A percentile compares a stretch with the other conserved stretches of the same genome.
phyloP scores from a whole-genome alignment of 2,797 vertebrate species.

The Amblyopsis hoosieri region DNA sequence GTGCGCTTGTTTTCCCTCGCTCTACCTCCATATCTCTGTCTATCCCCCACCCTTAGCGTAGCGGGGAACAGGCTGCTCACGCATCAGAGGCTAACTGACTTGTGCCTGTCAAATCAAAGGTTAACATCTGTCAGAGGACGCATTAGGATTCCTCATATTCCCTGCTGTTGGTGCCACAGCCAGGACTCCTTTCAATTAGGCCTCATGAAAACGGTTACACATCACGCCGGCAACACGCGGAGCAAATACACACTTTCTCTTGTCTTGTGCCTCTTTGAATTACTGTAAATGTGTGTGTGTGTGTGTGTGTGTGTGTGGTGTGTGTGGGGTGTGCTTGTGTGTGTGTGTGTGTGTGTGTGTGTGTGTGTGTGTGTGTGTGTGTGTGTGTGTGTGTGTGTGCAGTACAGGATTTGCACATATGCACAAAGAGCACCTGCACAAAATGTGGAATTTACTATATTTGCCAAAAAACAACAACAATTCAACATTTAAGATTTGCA shows the following conservation, averaged over 20 bases:
- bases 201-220: constrained; percentile 57
- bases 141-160: constrained; percentile 65
- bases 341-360: constrained; percentile 2
- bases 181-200: constrained; percentile 68
- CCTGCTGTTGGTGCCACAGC: constrained; percentile 58
- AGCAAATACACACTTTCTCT: constrained; percentile 24
- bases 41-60: background rate
- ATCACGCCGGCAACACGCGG: constrained; percentile 22
- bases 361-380: background rate
- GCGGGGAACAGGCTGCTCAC: constrained; percentile 3
- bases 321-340: background rate
- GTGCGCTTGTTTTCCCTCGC: constrained; percentile 24
- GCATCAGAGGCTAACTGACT: no score
- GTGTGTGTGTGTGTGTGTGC: background rate
- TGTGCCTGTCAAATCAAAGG: constrained; percentile 62
- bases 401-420: no score
- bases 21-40: background rate
- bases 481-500: no score
- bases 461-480: no score
- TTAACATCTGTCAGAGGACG: constrained; percentile 63
- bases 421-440: background rate
- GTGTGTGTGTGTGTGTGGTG: background rate
- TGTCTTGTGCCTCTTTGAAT: background rate
- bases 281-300: constrained; percentile 1
- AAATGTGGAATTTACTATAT: no score